A percentile compares a stretch with the other conserved stretches of the same genome.
Conservation (phyloP, 1,140 invertebrate genomes). For the Drosophila nikananu region DNA sequence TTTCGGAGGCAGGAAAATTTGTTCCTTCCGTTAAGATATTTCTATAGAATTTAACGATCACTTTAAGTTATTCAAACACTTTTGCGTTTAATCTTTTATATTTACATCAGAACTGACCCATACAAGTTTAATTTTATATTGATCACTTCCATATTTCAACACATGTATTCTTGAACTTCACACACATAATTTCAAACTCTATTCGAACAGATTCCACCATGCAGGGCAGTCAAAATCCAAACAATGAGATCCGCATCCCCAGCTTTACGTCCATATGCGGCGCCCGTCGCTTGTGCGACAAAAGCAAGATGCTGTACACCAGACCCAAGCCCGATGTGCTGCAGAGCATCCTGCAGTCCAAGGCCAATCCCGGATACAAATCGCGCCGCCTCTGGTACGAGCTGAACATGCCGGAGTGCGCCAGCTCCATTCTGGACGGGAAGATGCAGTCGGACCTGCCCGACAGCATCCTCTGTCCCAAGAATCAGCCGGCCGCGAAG, state of each 20-base stretch:
- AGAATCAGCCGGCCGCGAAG: slow-evolving; percentile 20
- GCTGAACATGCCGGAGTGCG: slow-evolving; percentile 82
- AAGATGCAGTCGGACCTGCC: slow-evolving; percentile 74
- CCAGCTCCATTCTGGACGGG: slow-evolving; percentile 72
- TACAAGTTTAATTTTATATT: background rate
- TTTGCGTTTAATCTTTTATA: background rate
- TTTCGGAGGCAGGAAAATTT: background rate
- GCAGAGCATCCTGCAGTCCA: slow-evolving; percentile 74
- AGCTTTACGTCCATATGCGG: slow-evolving; percentile 70
- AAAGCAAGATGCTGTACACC: slow-evolving; percentile 73
- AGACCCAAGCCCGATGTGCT: slow-evolving; percentile 78
- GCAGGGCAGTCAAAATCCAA: slow-evolving; percentile 60
- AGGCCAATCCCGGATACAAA: slow-evolving; percentile 79
- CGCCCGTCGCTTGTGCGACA: slow-evolving; percentile 58
- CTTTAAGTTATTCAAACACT: background rate
- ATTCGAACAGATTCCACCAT: slow-evolving; percentile 31
- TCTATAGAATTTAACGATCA: background rate
- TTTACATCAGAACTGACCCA: background rate
- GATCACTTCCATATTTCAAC: background rate
- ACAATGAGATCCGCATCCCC: slow-evolving; percentile 52
- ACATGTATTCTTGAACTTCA: background rate
- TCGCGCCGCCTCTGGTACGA: slow-evolving; percentile 81
- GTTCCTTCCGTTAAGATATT: background rate
- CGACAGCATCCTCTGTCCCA: slow-evolving; percentile 63
- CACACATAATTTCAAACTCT: background rate